phyloP scores from a whole-genome alignment of 2,888 invertebrate species.

The Cephus pulcher region DNA sequence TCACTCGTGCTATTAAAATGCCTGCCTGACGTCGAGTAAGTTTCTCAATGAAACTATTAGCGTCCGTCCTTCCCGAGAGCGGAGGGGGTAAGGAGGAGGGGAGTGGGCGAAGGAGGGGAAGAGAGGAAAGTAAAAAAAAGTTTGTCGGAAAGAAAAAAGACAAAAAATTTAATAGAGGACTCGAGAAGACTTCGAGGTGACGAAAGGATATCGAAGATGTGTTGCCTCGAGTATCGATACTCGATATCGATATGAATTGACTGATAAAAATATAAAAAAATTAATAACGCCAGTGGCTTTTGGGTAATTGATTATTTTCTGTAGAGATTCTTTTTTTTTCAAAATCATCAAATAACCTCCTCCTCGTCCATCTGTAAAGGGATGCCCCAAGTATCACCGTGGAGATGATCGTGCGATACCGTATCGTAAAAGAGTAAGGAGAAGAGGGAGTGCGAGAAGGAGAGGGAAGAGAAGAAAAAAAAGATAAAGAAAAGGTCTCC shows the following conservation, averaged over 20 bases:
- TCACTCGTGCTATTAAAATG: neutral
- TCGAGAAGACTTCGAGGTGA: neutral
- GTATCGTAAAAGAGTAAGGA: slow-evolving; percentile 25
- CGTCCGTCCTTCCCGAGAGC: neutral
- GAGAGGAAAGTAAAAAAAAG: neutral
- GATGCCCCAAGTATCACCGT: neutral
- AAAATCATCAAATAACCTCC: too few species aligned
- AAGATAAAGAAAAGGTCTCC: slow-evolving; percentile 8
- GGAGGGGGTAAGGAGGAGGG: too few species aligned
- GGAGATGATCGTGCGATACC: slow-evolving; percentile 4
- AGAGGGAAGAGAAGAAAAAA: slow-evolving; percentile 7
- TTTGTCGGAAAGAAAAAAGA: too few species aligned
- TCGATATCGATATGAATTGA: neutral
- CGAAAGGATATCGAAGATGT: neutral
- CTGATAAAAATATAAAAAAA: neutral
- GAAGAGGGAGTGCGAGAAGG: slow-evolving; percentile 19
- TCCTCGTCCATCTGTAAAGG: neutral
- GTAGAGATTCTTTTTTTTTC: too few species aligned
- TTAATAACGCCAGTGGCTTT: too few species aligned
- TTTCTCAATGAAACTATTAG: neutral
- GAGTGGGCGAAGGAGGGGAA: neutral
- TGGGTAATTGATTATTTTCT: too few species aligned
- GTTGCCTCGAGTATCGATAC: neutral
- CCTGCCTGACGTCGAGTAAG: neutral
- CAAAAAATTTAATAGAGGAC: neutral